Base-by-base conservation (phyloP, 2,888 invertebrate genomes). In the Harpalus rufipes region DNA sequence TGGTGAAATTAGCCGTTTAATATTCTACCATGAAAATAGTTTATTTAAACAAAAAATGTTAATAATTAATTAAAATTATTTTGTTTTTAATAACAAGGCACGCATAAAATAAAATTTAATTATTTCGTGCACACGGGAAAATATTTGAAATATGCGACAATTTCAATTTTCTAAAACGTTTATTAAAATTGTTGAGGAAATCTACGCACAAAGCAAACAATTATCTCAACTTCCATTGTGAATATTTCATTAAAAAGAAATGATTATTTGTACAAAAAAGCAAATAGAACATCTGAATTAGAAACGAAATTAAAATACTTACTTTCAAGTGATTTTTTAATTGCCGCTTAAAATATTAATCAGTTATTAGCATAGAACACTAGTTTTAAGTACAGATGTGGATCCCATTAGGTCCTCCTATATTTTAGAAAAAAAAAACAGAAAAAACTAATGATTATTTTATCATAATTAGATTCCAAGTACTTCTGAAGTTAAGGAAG, bases 171-270 rank as follows among this genome's bases (percentile, higher is more conserved):
- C 63, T 63, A 63, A 25, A 63, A 7, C 65, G 65, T 65, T 65
- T 32, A 32, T 68, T 32, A 68, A 68, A 76, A 76, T 16, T 14
- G 56, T 8, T 41, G 12, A 76, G 18, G 51, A 51, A 76, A 76
- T 56, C 51, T 21, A n/a, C 18, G 16, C 25, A 76, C 51, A 51
- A 56, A 51, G 76, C 12, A 76, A 68, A 68, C 39, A 68, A 68
- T 68, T 39, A 68, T 39, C 68, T 68, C 25, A 72, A 44, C n/a
- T 72, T 18, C 16, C 18, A 18, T 76, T 51, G 44, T 76, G 76
- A 76, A 76, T 76, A 76, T 76, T 76, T 76, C 44, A 76, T 76
- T 76, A 51, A 76, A 76, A 18, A 51, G 72, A 39, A 72, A 39
- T 7, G 18, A 68, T 68, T 68, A 68, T 68, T 68, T 68, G 39